Conservation (phyloP, 2,113 vertebrate genomes). For the Mungos mungo region DNA sequence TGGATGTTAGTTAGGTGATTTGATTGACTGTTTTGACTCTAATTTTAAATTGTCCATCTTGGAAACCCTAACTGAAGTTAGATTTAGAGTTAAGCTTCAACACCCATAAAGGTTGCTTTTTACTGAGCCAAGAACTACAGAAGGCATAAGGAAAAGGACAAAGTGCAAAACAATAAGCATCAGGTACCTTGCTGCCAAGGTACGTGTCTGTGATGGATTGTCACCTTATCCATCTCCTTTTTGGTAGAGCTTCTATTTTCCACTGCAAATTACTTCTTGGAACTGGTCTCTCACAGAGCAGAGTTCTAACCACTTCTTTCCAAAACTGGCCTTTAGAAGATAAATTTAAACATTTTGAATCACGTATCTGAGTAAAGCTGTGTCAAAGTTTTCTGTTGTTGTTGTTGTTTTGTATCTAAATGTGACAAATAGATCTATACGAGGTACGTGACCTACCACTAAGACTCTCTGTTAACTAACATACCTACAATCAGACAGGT, state of each 20-base stretch:
- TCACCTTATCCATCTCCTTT: background rate
- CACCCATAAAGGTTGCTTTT: background rate
- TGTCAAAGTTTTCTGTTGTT: background rate
- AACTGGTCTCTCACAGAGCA: background rate
- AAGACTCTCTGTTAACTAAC: background rate
- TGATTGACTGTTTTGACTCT: constrained; percentile 20
- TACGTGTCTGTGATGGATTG: background rate
- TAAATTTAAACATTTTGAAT: constrained; percentile 6
- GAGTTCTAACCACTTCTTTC: constrained; percentile 31
- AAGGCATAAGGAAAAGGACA: background rate
- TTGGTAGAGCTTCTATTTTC: constrained; percentile 30
- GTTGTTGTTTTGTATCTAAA: background rate
- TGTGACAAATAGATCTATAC: background rate
- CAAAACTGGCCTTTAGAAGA: constrained; percentile 42
- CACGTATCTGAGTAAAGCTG: background rate
- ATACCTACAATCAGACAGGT: background rate
- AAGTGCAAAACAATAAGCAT: background rate
- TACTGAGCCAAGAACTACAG: background rate
- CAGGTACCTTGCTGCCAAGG: background rate
- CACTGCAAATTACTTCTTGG: background rate
- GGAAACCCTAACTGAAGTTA: constrained; percentile 20
- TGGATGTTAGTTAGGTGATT: background rate
- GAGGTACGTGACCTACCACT: background rate
- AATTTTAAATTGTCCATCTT: constrained; percentile 44
- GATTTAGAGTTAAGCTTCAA: background rate